These are phyloP conservation scores for Meiosimyza decipiens DNA, from an alignment of 2,888 invertebrate genomes.

Conservation along the genomic window DNA sequence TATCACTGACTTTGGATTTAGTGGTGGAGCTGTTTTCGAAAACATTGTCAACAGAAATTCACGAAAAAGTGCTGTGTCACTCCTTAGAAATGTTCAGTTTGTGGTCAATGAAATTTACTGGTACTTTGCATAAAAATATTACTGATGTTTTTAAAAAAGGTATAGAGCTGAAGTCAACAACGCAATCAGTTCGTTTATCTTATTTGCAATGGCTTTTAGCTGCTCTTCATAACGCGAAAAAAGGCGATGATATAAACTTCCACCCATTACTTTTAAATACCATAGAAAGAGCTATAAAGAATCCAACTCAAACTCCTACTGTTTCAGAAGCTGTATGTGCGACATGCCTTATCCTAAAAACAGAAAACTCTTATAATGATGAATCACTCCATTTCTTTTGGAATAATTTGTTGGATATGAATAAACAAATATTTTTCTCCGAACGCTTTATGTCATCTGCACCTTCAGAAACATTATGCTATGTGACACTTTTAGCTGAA, in stretches of 20 bases:
- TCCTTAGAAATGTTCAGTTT: constrained; percentile 83
- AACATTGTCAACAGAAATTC: constrained; percentile 87
- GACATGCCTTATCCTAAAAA: constrained; percentile 74
- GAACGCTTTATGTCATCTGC: constrained; percentile 82
- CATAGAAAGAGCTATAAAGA: constrained; percentile 80
- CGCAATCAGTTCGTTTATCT: constrained; percentile 79
- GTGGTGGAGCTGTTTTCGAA: constrained; percentile 78
- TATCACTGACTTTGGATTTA: constrained; percentile 71
- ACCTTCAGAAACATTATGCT: constrained; percentile 76
- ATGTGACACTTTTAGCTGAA: constrained; percentile 80
- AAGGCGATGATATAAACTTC: constrained; percentile 67
- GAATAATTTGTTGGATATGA: constrained; percentile 78
- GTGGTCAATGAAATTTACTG: constrained; percentile 79
- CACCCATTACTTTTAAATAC: constrained; percentile 76
- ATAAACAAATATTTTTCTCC: constrained; percentile 83
- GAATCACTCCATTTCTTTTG: constrained; percentile 72
- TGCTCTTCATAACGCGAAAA: constrained; percentile 71
- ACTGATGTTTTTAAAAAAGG: constrained; percentile 80
- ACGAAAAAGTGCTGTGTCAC: constrained; percentile 88
- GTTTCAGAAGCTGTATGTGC: constrained; percentile 80
- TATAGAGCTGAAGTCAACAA: constrained; percentile 79
- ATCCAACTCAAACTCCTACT: constrained; percentile 77
- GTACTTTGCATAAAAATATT: constrained; percentile 74
- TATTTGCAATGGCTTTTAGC: constrained; percentile 82
- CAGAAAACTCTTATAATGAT: constrained; percentile 68